phyloP scores from a whole-genome alignment of 2,113 vertebrate species.

The Podiceps cristatus region DNA sequence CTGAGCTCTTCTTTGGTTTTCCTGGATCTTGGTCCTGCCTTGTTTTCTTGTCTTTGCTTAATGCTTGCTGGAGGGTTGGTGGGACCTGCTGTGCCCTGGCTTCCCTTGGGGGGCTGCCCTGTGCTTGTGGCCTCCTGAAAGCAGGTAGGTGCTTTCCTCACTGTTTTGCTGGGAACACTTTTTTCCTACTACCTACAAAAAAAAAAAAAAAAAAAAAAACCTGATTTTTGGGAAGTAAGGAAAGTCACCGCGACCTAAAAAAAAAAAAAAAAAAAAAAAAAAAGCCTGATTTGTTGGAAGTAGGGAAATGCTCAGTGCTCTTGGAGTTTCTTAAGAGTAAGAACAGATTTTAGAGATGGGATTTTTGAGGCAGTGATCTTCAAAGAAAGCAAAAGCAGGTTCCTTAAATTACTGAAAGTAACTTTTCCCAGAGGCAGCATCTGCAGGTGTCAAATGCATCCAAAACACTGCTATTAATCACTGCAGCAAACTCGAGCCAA shows the following conservation, averaged over 20 bases:
- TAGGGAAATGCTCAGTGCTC: neutral
- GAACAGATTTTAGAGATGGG: neutral
- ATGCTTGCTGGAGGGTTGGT: neutral
- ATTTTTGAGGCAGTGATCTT: neutral
- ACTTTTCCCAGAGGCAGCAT: neutral
- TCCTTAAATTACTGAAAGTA: neutral
- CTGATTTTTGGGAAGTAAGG: neutral
- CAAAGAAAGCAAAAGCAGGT: neutral
- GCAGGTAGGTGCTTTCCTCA: neutral
- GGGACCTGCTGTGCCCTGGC: too few relatives aligned
- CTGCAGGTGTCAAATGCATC: neutral
- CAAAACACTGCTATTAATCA: neutral
- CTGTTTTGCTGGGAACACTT: rapidly evolving
- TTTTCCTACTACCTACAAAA: neutral
- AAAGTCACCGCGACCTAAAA: too few relatives aligned
- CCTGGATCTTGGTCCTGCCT: rapidly evolving
- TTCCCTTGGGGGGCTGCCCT: neutral
- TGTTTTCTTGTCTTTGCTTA: neutral
- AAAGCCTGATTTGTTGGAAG: neutral
- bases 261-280: neutral
- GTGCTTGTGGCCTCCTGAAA: neutral
- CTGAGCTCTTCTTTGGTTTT: rapidly evolving
- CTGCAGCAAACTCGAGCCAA: neutral
- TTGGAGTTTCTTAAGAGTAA: neutral
- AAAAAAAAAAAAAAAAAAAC: neutral